Base-by-base conservation (phyloP, 2,113 vertebrate genomes). In the Potamarius usumacintae region DNA sequence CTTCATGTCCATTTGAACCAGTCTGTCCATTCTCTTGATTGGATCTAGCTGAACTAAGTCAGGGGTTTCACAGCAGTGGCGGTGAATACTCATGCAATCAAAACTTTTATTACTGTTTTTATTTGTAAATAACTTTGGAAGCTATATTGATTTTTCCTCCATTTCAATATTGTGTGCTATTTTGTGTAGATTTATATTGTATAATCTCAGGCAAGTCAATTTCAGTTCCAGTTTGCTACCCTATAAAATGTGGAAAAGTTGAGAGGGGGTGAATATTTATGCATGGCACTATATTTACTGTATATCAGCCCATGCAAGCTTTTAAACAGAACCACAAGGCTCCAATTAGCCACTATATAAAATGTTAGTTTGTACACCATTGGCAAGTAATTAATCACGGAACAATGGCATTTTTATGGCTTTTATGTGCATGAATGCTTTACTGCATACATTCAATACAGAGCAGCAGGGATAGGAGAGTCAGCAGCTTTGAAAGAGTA, bases 271-370 rank as follows among this genome's bases (percentile, higher is more conserved):
- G 69, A 74, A 74, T 50, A 48, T 18, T 74, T 74, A 74, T 50
- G 3, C 20, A 74, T 10, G 42, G 9, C 7, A 74, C 42, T 42
- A 42, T 42, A 42, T 42, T 42, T 42, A 42, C 42, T 42, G 42
- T 42, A 42, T 4, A 42, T 42, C 42, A 42, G 42, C 42, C 42
- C 42, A 42, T 42, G 42, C 42, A 42, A 18, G 30, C 88, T 91
- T 93, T 90, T 89, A 91, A 89, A 91, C 85, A 77, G 88, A 85
- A 87, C 69, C n/a, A 76, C 76, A 85, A 91, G 89, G 90, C 87
- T 90, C 87, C 85, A 92, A 92, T 93, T 92, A 93, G 92, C 91
- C 85, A 88, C 71, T 57, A 65, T 52, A 77, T 85, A 90, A 92
- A 92, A 80, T 91, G 91, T 85, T 80, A 82, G 85, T 90, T 92